These are phyloP conservation scores for Crotalus adamanteus DNA, from an alignment of 2,797 vertebrate species.

Conservation along the genomic window DNA sequence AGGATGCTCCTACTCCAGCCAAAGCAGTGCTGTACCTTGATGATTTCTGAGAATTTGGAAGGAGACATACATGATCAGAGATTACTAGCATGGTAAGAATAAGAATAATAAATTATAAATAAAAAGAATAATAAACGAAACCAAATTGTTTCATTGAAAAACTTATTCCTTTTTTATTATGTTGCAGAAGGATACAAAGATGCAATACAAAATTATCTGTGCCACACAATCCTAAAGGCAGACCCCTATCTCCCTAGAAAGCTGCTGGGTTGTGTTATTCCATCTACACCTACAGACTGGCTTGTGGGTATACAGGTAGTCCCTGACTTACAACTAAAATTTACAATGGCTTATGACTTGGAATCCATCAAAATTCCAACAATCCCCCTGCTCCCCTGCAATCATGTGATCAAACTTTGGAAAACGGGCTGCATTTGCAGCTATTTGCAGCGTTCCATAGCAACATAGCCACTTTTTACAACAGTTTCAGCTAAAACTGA, in stretches of 20 bases:
- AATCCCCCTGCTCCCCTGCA: no score
- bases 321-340: no score
- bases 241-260: neutral
- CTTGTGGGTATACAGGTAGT: no score
- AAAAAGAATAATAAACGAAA: neutral
- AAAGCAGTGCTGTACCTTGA: neutral
- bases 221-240: neutral
- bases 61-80: neutral
- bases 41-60: neutral
- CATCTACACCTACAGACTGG: neutral
- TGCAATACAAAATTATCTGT: neutral
- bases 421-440: no score
- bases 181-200: neutral
- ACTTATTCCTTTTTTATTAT: neutral
- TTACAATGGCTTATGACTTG: no score
- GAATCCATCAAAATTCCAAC: no score
- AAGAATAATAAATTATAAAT: neutral
- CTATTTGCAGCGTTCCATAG: no score
- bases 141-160: neutral
- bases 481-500: no score
- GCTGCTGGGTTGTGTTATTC: neutral
- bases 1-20: no score
- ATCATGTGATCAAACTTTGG: no score
- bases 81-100: neutral
- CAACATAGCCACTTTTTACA: no score